These are phyloP conservation scores for Heliconius charithonia DNA, from an alignment of 2,888 invertebrate genomes.

Conservation along the genomic window DNA sequence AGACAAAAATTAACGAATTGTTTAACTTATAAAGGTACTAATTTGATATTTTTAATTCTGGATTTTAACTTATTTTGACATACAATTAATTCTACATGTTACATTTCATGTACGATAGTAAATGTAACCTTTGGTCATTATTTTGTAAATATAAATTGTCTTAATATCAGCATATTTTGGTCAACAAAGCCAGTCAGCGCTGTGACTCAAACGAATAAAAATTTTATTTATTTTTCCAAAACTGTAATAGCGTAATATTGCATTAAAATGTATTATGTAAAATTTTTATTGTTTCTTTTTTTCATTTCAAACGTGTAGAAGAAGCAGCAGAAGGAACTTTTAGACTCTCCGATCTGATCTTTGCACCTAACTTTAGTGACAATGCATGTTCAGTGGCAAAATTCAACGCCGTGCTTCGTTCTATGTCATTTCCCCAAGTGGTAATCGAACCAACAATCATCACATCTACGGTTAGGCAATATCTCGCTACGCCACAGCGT, in stretches of 20 bases:
- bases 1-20: too few species aligned
- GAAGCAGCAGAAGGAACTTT: too few species aligned
- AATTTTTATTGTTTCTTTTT: constrained; percentile 56
- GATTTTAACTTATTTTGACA: not conserved
- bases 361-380: too few species aligned
- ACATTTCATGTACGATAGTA: constrained; percentile 11
- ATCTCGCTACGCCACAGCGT: too few species aligned
- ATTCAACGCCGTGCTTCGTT: too few species aligned
- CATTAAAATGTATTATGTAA: constrained; percentile 68
- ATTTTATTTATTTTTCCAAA: constrained; percentile 76
- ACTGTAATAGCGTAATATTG: constrained; percentile 66
- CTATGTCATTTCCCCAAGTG: too few species aligned
- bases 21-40: not conserved
- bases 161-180: constrained; percentile 44
- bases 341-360: too few species aligned
- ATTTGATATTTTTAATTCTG: not conserved
- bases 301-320: constrained; percentile 20
- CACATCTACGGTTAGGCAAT: too few species aligned
- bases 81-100: not conserved
- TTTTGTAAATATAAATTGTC: constrained; percentile 45
- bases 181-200: constrained; percentile 66
- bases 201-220: constrained; percentile 65
- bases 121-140: constrained; percentile 42
- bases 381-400: too few species aligned
- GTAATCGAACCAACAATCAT: too few species aligned